Percentiles rank a stretch among this genome's conserved stretches.
These are phyloP conservation scores for Anguilla rostrata DNA, from an alignment of 2,113 vertebrate species.

Conservation along the genomic window DNA sequence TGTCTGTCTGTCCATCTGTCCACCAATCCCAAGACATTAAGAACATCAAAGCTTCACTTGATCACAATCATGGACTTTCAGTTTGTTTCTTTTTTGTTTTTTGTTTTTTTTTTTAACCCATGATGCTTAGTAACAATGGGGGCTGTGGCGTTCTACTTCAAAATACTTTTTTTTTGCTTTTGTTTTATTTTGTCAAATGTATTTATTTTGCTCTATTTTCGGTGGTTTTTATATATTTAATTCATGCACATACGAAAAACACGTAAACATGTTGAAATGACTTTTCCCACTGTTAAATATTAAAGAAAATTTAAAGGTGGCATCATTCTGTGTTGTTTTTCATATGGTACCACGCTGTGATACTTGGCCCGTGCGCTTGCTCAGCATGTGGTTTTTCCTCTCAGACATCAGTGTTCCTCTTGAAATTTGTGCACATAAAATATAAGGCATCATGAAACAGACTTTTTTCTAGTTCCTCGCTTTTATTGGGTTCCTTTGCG, in stretches of 20 bases:
- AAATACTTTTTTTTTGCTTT: constrained; percentile 14
- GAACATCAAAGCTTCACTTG: constrained; percentile 40
- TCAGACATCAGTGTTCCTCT: not conserved
- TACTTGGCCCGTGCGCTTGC: constrained; percentile 13
- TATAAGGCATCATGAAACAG: not conserved
- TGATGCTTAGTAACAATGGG: constrained; percentile 45
- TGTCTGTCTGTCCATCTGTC: constrained; percentile 28
- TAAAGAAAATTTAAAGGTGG: constrained; percentile 68
- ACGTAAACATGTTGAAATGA: constrained; percentile 60
- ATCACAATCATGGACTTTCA: constrained; percentile 21
- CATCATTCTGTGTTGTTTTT: constrained; percentile 68
- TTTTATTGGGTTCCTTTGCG: not conserved
- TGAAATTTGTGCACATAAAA: not conserved
- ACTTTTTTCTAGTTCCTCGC: not conserved
- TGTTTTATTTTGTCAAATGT: constrained; percentile 36
- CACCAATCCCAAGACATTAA: constrained; percentile 32
- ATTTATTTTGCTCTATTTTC: constrained; percentile 44
- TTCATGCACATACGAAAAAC: constrained; percentile 56
- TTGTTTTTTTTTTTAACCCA: constrained; percentile 19
- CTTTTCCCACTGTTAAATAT: constrained; percentile 63
- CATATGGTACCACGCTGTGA: constrained; percentile 46
- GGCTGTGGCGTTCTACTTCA: constrained; percentile 40
- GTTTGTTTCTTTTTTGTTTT: constrained; percentile 21
- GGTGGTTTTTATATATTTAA: constrained; percentile 59
- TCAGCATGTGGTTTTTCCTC: constrained; percentile 10